Conservation (phyloP, 2,113 vertebrate species). For the Brachyhypopomus occidentalis region DNA sequence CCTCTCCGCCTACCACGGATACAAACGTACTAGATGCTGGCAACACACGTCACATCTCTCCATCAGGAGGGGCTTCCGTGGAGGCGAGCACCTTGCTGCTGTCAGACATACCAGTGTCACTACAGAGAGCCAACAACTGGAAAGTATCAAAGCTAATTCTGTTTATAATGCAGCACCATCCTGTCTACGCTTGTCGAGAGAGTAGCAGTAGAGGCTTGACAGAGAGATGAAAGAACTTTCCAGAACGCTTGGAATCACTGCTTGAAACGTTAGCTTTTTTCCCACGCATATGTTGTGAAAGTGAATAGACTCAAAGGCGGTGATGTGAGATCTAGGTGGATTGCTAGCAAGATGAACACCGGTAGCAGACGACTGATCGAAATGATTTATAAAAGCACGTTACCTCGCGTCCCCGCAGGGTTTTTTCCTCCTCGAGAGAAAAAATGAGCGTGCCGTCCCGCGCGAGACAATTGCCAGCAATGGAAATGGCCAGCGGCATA, state of each 20-base stretch:
- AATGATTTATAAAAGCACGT: no score
- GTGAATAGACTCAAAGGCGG: not conserved
- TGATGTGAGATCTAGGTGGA: constrained; percentile 6
- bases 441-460: not conserved
- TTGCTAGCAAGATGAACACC: not conserved
- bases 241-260: not conserved
- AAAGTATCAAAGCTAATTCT: not conserved
- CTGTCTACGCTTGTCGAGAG: constrained; percentile 17
- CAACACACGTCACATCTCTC: constrained; percentile 15
- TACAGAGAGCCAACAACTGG: constrained; percentile 7
- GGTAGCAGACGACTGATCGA: no score
- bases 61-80: constrained; percentile 1
- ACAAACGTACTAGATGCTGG: constrained; percentile 26
- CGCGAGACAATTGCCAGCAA: not conserved
- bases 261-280: constrained; percentile 14
- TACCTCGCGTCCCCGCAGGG: not conserved
- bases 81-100: constrained; percentile 26
- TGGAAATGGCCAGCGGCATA: not conserved
- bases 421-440: not conserved
- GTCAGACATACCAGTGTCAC: constrained; percentile 31
- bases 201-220: constrained; percentile 15
- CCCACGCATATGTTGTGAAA: not conserved
- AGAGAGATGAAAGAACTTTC: not conserved
- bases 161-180: constrained; percentile 18
- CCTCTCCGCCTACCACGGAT: not conserved